A percentile compares a stretch with the other conserved stretches of the same genome.
phyloP scores from a whole-genome alignment of 2,888 invertebrate species.

The Bedellia somnulentella region DNA sequence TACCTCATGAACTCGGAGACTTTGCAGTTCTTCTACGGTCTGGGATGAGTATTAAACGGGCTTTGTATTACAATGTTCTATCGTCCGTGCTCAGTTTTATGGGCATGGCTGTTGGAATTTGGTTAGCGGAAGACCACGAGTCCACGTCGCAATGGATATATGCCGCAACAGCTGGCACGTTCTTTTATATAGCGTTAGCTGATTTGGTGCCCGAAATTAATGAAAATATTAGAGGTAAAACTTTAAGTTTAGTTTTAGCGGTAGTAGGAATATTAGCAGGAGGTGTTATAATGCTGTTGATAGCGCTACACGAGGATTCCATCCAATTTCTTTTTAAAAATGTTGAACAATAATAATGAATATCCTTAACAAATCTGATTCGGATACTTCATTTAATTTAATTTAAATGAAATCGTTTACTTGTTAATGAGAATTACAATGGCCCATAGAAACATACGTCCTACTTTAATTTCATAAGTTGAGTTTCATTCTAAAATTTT shows the following conservation, averaged over 20 bases:
- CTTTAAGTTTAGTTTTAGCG: slow-evolving; percentile 63
- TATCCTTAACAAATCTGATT: too few relatives aligned
- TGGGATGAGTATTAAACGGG: slow-evolving; percentile 72
- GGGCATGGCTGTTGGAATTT: slow-evolving; percentile 72
- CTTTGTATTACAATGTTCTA: slow-evolving; percentile 72
- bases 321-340: slow-evolving; percentile 52
- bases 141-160: slow-evolving; percentile 76
- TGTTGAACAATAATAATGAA: slow-evolving; percentile 45
- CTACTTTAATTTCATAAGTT: too few relatives aligned
- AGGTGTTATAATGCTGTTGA: slow-evolving; percentile 71
- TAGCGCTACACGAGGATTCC: slow-evolving; percentile 71
- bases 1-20: slow-evolving; percentile 81
- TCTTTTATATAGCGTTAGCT: slow-evolving; percentile 78
- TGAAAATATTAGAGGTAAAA: slow-evolving; percentile 50
- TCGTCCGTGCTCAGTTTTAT: slow-evolving; percentile 76
- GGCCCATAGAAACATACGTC: too few relatives aligned
- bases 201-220: slow-evolving; percentile 73
- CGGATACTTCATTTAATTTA: too few relatives aligned
- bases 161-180: slow-evolving; percentile 77
- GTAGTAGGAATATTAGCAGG: slow-evolving; percentile 68
- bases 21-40: slow-evolving; percentile 78
- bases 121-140: slow-evolving; percentile 70
- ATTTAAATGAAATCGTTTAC: too few relatives aligned
- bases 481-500: too few relatives aligned
- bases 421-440: too few relatives aligned